Percentiles rank a stretch among this genome's conserved stretches.
Conservation (phyloP, 92 coral and sea anemone species). For the Meandrina meandrites region DNA sequence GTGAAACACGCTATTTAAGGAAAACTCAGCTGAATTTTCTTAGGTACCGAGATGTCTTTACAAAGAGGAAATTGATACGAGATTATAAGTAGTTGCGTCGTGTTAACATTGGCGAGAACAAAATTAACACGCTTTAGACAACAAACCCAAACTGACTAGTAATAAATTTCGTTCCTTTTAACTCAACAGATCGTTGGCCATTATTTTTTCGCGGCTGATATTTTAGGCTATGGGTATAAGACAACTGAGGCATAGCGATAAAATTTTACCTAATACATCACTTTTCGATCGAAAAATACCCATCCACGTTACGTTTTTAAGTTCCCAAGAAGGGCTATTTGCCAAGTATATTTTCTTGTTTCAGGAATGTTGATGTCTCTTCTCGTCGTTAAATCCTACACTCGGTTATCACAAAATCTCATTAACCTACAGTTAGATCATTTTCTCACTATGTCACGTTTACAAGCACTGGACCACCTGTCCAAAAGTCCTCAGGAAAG, state of each 20-base stretch:
- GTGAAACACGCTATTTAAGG: background rate
- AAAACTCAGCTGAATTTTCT: background rate
- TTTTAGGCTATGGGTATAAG: background rate
- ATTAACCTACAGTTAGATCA: constrained; percentile 14
- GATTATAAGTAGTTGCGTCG: background rate
- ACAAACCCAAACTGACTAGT: background rate
- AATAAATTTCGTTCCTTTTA: background rate
- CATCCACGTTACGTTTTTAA: background rate
- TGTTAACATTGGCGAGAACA: background rate
- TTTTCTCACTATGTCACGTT: constrained; percentile 1
- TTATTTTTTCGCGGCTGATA: background rate
- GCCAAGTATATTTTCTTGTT: background rate
- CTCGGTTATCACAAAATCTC: constrained; percentile 31
- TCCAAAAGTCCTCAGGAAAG: background rate
- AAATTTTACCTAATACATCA: background rate
- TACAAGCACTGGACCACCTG: constrained; percentile 21
- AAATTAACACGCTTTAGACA: background rate
- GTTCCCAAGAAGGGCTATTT: background rate
- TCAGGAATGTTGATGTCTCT: constrained; percentile 17
- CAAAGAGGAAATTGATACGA: background rate
- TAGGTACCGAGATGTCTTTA: background rate
- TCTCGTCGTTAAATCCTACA: background rate
- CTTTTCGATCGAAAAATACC: background rate
- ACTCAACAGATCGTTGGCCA: background rate
- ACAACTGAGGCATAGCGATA: background rate